Evolutionary conservation across 2,797 vertebrate species (phyloP).

Genomic region (Macrochelys suwanniensis): DNA sequence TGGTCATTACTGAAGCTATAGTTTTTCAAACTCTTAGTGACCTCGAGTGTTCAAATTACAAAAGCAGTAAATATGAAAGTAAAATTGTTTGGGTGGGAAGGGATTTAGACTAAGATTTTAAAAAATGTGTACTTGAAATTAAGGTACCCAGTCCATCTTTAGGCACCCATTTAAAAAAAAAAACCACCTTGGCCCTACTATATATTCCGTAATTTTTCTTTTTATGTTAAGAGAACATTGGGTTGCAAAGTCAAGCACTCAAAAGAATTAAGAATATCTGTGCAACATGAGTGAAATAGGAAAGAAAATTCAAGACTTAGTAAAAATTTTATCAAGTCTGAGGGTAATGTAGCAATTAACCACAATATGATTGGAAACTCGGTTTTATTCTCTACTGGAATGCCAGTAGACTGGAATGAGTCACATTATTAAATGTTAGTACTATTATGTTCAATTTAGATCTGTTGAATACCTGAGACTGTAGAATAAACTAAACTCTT

Average conservation of each 20-base stretch:
- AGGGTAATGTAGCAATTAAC: not conserved
- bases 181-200: too few species aligned
- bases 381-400: not conserved
- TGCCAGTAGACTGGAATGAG: not conserved
- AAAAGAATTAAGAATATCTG: not conserved
- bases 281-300: not conserved
- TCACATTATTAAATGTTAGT: slow-evolving; percentile 30
- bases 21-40: not conserved
- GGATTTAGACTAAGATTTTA: not conserved
- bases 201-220: too few species aligned
- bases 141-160: not conserved
- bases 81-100: not conserved
- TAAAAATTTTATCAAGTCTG: not conserved
- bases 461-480: slow-evolving; percentile 61
- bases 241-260: not conserved
- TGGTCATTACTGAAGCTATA: not conserved
- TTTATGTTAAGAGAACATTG: not conserved
- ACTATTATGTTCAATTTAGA: slow-evolving; percentile 20
- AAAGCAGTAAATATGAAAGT: not conserved
- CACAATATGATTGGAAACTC: not conserved
- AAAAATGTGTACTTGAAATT: not conserved
- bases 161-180: too few species aligned
- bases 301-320: not conserved
- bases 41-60: not conserved
- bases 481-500: not conserved